Conservation (phyloP, 2,888 invertebrate species). For the Microctonus hyperodae region DNA sequence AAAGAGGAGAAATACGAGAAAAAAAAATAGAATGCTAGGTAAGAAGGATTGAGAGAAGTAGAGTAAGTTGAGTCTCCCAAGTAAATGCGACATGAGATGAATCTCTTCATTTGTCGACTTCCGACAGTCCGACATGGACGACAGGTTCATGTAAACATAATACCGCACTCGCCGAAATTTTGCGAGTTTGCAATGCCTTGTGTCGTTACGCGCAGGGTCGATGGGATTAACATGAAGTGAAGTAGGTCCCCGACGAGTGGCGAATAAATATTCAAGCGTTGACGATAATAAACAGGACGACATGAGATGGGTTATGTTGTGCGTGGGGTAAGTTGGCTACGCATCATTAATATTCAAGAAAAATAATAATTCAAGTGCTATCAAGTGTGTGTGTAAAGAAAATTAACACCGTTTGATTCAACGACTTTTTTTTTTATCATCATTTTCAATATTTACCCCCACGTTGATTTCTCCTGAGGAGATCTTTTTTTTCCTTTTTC, state of each 20-base stretch:
- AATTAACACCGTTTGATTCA: neutral
- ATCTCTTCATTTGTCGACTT: conserved; percentile 30
- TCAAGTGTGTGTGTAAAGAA: neutral
- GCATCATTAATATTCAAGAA: neutral
- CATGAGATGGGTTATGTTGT: neutral
- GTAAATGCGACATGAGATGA: conserved; percentile 18
- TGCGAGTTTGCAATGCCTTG: conserved; percentile 12
- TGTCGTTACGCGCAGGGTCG: conserved; percentile 2
- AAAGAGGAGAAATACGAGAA: too few species aligned
- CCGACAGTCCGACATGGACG: conserved; percentile 27
- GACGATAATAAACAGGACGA: conserved; percentile 21
- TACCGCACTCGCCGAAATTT: conserved; percentile 26
- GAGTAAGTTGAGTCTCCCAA: neutral
- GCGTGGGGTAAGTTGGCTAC: neutral
- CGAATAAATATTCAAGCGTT: conserved; percentile 16
- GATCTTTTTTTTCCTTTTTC: neutral
- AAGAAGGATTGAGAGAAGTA: neutral
- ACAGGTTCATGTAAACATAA: conserved; percentile 31
- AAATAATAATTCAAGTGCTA: neutral
- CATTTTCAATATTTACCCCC: conserved; percentile 26
- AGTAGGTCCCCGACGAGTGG: conserved; percentile 6
- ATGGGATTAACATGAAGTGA: conserved; percentile 15
- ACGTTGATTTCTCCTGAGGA: conserved; percentile 12
- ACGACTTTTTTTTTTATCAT: conserved; percentile 21
- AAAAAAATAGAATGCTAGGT: neutral